A percentile compares a stretch with the other conserved stretches of the same genome.
Evolutionary conservation across 2,797 vertebrate genomes (phyloP).

Genomic region (Channa striata): DNA sequence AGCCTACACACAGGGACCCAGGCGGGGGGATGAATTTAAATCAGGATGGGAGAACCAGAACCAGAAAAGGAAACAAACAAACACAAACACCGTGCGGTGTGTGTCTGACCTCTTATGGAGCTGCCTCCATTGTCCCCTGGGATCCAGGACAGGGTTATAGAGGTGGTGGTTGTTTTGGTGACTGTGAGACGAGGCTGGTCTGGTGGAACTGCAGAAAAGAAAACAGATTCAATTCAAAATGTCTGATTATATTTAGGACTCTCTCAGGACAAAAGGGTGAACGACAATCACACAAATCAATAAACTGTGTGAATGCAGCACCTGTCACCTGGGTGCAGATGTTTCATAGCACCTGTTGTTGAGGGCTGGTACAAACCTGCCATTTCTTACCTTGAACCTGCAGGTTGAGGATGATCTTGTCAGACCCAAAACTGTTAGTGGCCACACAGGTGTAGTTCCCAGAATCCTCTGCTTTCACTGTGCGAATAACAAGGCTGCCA

Average conservation of each 20-base stretch:
- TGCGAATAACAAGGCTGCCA: conserved; percentile 95
- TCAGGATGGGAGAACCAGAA: not conserved
- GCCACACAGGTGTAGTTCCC: conserved; percentile 96
- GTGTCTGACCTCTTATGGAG: conserved; percentile 92
- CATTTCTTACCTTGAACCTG: conserved; percentile 93
- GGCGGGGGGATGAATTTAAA: not conserved
- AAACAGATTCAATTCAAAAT: conserved; percentile 1
- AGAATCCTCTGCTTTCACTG: conserved; percentile 97
- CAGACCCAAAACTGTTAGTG: conserved; percentile 96
- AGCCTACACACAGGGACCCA: conserved; percentile 80
- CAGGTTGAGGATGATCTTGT: conserved; percentile 95
- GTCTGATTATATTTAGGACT: not conserved
- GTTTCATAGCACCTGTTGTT: not conserved
- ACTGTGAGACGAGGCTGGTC: conserved; percentile 98
- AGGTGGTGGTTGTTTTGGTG: conserved; percentile 97
- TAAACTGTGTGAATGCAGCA: not conserved
- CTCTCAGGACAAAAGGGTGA: too few species aligned
- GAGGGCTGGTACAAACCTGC: not conserved
- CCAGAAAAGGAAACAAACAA: not conserved
- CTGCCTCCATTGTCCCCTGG: conserved; percentile 98
- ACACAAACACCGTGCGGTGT: not conserved
- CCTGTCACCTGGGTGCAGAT: not conserved
- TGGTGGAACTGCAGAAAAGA: conserved; percentile 89
- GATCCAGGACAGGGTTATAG: conserved; percentile 98
- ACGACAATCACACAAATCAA: not conserved